Base-by-base conservation (phyloP, 2,797 vertebrate genomes). In the Odontamblyopus rebecca region DNA sequence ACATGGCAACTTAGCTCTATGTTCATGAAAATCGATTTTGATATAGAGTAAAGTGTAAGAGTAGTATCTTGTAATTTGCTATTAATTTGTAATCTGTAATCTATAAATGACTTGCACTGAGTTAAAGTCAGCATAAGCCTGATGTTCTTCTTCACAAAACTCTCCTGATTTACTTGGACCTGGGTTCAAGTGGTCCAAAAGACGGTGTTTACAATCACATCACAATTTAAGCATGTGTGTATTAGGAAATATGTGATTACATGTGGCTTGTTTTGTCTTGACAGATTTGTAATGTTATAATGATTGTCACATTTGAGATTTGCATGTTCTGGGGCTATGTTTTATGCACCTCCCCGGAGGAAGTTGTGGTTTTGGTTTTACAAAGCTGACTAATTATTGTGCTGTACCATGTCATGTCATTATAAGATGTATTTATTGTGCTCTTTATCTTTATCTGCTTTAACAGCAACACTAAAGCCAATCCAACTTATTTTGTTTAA, bases 341-440 rank as follows among this genome's bases (percentile, higher is more conserved):
- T 38, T 62, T 62, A 23, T 64, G 26, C 61, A 38, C 19, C 8
- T 29, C 64, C 54, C 65, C 16, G 18, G 19, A 67, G 50, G 65
- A 67, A 67, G 50, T n/a, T 67, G 48, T 30, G 27, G 50, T 67
- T 53, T 67, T n/a, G 27, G 65, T 67, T 53, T 67, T 29, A 67
- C 41, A 65, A 65, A 48, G 63, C 23, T 27, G 38, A 48, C 41
- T 50, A 29, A 65, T 65, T 65, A 54, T 67, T 32, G 16, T 54
- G 48, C 27, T 66, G n/a, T 27, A 23, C 26, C 18, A 16, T 66
- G 44, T 19, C 48, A 67, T 1, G 18, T 51, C 48, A 48, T 29
- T 16, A 29, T 16, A 50, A 19, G n/a, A 32, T 1, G 5, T 57
- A 57, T 57, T 59, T 59, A 59, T 59, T 2, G n/a, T 19, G 1